Evolutionary conservation across 92 coral and sea anemone genomes (phyloP).

Genomic region (Siderastrea siderea): DNA sequence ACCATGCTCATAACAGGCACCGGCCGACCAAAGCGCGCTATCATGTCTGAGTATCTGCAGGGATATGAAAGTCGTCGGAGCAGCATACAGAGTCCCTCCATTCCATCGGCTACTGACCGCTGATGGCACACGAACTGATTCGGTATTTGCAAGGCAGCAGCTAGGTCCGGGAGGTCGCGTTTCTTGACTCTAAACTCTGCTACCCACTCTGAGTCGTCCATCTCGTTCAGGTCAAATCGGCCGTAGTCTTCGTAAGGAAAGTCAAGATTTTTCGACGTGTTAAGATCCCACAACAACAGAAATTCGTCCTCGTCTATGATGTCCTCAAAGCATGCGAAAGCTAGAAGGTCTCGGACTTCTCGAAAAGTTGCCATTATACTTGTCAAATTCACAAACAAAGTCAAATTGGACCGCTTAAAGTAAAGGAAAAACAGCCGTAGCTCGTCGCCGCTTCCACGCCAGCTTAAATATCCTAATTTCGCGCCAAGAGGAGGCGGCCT

Average conservation of each 20-base stretch:
- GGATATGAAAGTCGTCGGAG: slow-evolving; percentile 54
- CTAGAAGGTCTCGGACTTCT: slow-evolving; percentile 50
- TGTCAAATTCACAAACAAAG: slow-evolving; percentile 31
- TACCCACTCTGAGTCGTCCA: slow-evolving; percentile 50
- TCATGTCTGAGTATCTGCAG: slow-evolving; percentile 54
- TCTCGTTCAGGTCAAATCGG: slow-evolving; percentile 48
- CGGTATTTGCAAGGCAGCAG: slow-evolving; percentile 55
- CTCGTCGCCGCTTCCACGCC: slow-evolving; percentile 38
- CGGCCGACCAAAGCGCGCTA: slow-evolving; percentile 50
- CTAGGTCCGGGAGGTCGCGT: slow-evolving; percentile 56
- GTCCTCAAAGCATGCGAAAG: slow-evolving; percentile 45
- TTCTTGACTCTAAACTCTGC: slow-evolving; percentile 57
- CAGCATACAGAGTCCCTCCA: slow-evolving; percentile 63
- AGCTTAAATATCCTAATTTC: slow-evolving; percentile 31
- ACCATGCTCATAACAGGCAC: slow-evolving; percentile 55
- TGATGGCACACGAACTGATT: slow-evolving; percentile 51
- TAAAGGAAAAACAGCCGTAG: slow-evolving; percentile 28
- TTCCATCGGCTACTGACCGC: slow-evolving; percentile 49
- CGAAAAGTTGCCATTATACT: slow-evolving; percentile 38
- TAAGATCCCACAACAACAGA: slow-evolving; percentile 19
- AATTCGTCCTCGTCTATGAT: slow-evolving; percentile 28
- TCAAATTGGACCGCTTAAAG: slow-evolving; percentile 13
- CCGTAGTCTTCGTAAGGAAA: slow-evolving; percentile 44
- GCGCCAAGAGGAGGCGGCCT: slow-evolving; percentile 48
- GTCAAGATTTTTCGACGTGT: slow-evolving; percentile 41